Base-by-base conservation (phyloP, 2,113 vertebrate species). In the Tragelaphus strepsiceros region DNA sequence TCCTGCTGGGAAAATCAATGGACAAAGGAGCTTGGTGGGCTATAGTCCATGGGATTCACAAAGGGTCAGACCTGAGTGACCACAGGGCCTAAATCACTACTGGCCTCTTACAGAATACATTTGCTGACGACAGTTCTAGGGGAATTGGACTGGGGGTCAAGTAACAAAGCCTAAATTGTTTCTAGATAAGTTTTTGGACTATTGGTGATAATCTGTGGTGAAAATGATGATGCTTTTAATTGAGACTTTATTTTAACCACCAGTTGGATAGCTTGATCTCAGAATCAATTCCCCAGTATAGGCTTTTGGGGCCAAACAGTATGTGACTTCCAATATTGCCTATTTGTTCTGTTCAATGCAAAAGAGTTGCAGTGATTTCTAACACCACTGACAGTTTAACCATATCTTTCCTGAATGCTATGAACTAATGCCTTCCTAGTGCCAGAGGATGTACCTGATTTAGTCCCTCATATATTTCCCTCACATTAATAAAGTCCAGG, bases 231-330 rank as follows among this genome's bases (percentile, higher is more conserved):
- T 32, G 30, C 17, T 49, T 90, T 19, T 67, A 62, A 3, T 82
- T 91, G 56, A 46, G 43, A 46, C 61, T 95, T 95, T 81, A 92
- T 89, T 97, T 96, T 87, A 87, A 91, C 71, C 46, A 61, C 2
- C 35, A 59, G 24, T 43, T 88, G 16, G 30, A 83, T 54, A 59
- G 61, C 35, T 91, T 87, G 81, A 90, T 67, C 46, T 87, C 51
- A 83, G 56, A 90, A 96, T 35, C 28, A 83, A 13, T 95, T 90
- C 62, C 43, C 15, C 10, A 4, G 8, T 24, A 39, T 82, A 91
- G 43, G 39, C 22, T 28, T 83, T 82, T 80, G 86, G 59, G 58
- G 15, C 43, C 59, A 85, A 85, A 82, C 5, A 54, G 9, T 30
- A 14, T 91, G 24, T 84, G 35, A 56, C 51, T 93, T 85, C 67